Conservation (phyloP, 2,113 vertebrate species). For the Entomyzon cyanotis region DNA sequence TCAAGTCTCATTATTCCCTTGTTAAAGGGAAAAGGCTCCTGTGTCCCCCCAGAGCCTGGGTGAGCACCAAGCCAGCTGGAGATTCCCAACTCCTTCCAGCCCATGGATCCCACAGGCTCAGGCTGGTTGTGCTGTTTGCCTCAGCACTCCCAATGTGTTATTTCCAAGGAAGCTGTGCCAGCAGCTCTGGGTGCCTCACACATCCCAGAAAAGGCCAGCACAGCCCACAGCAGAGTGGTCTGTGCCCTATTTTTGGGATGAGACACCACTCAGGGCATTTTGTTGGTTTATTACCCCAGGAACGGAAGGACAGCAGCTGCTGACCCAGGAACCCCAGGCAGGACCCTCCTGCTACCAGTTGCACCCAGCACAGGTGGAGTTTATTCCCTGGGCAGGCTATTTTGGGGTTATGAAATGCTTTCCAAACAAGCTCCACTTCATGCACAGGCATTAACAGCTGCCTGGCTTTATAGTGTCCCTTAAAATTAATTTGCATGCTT, state of each 20-base stretch:
- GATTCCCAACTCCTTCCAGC: background rate
- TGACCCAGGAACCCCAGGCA: background rate
- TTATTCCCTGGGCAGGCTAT: background rate
- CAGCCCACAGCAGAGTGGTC: background rate
- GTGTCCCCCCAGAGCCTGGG: background rate
- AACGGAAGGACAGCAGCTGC: background rate
- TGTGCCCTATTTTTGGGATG: rapidly evolving
- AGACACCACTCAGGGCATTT: background rate
- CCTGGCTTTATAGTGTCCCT: background rate
- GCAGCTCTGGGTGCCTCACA: background rate
- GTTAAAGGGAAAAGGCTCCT: background rate
- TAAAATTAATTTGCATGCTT: slow-evolving; percentile 40
- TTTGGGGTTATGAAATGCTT: background rate
- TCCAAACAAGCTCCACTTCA: background rate
- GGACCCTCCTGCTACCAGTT: background rate
- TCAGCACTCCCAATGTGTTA: rapidly evolving
- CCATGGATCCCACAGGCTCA: background rate
- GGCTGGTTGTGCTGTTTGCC: background rate
- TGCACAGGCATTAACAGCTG: slow-evolving; percentile 9
- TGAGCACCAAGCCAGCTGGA: background rate
- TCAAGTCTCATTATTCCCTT: background rate
- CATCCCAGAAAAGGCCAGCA: background rate
- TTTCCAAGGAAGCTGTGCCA: background rate
- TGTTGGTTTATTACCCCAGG: background rate
- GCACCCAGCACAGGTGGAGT: background rate